These are phyloP conservation scores for Corythornis vintsioides DNA, from an alignment of 2,113 vertebrate species.

Conservation along the genomic window DNA sequence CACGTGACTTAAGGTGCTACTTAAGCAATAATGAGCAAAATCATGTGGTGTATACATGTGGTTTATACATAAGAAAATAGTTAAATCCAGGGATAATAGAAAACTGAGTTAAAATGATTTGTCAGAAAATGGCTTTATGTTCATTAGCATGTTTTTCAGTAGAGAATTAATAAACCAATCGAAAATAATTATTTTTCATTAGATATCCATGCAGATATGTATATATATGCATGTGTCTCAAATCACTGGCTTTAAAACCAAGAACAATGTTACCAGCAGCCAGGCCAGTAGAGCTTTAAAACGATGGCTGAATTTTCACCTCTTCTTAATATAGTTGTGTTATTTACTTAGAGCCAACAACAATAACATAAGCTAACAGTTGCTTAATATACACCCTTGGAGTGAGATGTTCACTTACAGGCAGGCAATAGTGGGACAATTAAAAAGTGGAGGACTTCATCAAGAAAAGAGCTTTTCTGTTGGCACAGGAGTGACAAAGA, in stretches of 20 bases:
- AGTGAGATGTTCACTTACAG: background rate
- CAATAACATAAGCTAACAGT: background rate
- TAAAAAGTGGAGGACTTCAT: background rate
- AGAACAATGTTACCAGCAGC: background rate
- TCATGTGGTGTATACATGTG: background rate
- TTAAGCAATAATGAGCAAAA: background rate
- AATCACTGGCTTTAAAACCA: background rate
- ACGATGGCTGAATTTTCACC: background rate
- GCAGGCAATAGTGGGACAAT: background rate
- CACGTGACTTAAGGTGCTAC: background rate
- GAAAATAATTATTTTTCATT: background rate
- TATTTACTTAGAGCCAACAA: background rate
- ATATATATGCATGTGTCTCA: background rate
- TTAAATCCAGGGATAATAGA: background rate
- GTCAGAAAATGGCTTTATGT: background rate
- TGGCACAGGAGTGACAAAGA: background rate
- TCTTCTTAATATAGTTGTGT: background rate
- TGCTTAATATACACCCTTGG: background rate
- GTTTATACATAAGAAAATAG: background rate
- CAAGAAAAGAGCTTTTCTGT: background rate
- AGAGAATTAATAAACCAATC: background rate
- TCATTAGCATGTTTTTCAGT: background rate
- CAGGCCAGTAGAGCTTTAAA: background rate
- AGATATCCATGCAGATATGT: background rate
- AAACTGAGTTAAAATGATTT: background rate